Evolutionary conservation across 2,797 vertebrate genomes (phyloP), one percentile per base, ranked within the genome.

Genomic region (Phoebastria nigripes): DNA sequence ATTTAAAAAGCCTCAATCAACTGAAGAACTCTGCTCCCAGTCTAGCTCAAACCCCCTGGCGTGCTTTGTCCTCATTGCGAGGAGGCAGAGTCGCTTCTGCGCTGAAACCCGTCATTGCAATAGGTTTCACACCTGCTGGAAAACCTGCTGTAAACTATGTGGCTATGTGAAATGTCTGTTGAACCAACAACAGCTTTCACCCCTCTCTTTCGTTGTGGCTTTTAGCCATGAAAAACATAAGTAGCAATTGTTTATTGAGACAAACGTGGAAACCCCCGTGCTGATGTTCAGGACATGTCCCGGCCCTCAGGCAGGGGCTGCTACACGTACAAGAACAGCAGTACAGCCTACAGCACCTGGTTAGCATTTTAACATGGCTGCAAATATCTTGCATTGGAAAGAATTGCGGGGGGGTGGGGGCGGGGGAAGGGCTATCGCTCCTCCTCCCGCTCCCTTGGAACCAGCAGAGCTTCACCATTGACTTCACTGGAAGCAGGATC

Each of bases 351-450:
- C 41, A 72, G 80, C 51, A 66, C n/a, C 41, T 49, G 25, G 28
- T 21, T 85, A 35, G 47, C 44, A 18, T 82, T 79, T 55, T 42
- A 66, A 47, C 19, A 6, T 4, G 31, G 62, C 70, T 76, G 41
- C 41, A 49, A 21, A 41, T 56, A 31, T 11, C 24, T 49, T 74
- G n/a, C 6, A 5, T 18, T 52, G 66, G 39, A 47, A 82, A 47
- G 42, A 89, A 47, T 1, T 78, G 35, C 2, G 1, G 2, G 37
- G 39, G 11, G 1, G 2, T 37, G 39, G 11, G n/a, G 15, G 33
- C 1, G 17, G 4, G 12, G 6, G 28, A 33, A 41, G 35, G 29
- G 15, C 66, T 82, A 3, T 22, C 0, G 1, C 49, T 78, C 62
- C 58, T 78, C 46, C 19, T 51, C 46, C 25, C 0, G 0, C 2